Percentiles rank a stretch among this genome's conserved stretches.
Evolutionary conservation across 2,113 vertebrate genomes (phyloP).

Genomic region (Elanus axillaris): DNA sequence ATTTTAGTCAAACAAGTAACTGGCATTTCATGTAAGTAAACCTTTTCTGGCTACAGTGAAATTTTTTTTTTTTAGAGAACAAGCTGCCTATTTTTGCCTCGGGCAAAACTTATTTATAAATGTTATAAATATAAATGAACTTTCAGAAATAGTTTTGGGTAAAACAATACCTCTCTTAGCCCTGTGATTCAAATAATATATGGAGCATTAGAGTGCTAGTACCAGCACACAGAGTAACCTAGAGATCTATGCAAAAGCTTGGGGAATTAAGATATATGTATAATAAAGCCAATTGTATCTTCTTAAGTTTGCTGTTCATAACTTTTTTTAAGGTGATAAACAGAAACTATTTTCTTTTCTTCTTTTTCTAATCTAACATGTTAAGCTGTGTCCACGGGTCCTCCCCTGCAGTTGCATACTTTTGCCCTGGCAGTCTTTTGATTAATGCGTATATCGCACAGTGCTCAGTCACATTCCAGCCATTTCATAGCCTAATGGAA

Average conservation of each 20-base stretch:
- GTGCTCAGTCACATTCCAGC: constrained; percentile 29
- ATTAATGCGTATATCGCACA: constrained; percentile 43
- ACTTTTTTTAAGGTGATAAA: constrained; percentile 7
- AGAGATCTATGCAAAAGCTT: not conserved
- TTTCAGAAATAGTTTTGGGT: not conserved
- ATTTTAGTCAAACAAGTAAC: not conserved
- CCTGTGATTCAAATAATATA: not conserved
- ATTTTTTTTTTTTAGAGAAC: not conserved
- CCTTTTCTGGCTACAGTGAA: not conserved
- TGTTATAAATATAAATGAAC: not conserved
- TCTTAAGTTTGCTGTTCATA: not conserved
- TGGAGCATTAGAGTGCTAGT: not conserved
- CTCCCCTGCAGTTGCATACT: constrained; percentile 65
- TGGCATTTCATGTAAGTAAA: not conserved
- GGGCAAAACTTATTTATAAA: not conserved
- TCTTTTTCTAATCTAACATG: constrained; percentile 31
- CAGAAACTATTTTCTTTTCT: not conserved
- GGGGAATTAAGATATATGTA: not conserved
- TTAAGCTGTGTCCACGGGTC: constrained; percentile 19
- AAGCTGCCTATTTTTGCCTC: not conserved
- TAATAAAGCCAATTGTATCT: not conserved
- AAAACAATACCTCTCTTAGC: not conserved
- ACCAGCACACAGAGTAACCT: not conserved
- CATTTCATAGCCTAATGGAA: constrained; percentile 33
- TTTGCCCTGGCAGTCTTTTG: constrained; percentile 45